Evolutionary conservation across 2,113 vertebrate genomes (phyloP).

Genomic region (Grantiella picta): DNA sequence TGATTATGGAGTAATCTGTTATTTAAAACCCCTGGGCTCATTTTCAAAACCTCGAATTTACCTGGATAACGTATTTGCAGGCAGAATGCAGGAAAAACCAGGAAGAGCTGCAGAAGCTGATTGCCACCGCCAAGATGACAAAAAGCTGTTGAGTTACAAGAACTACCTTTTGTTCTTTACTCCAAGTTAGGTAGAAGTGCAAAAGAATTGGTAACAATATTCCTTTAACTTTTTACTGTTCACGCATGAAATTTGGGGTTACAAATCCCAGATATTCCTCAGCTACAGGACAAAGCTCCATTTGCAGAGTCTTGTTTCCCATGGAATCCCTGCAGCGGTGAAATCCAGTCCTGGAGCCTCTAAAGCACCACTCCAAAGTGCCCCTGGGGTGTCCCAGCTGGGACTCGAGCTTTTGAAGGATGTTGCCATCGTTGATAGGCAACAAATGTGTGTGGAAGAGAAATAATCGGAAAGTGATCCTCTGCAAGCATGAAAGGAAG

Average conservation of each 20-base stretch:
- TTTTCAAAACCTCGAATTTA: neutral
- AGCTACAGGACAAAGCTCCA: neutral
- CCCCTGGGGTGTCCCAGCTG: neutral
- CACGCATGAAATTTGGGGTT: neutral
- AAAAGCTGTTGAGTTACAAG: neutral
- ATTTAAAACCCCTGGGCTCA: neutral
- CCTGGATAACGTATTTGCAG: neutral
- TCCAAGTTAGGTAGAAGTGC: neutral
- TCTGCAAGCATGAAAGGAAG: conserved; percentile 1
- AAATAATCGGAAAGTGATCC: neutral
- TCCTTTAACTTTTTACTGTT: neutral
- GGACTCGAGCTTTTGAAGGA: neutral
- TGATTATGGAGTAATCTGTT: neutral
- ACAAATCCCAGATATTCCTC: neutral
- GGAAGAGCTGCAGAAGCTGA: neutral
- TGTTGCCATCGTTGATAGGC: rapidly evolving
- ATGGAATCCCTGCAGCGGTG: neutral
- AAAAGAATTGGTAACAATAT: neutral
- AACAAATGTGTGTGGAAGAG: neutral
- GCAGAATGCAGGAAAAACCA: neutral
- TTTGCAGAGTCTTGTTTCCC: neutral
- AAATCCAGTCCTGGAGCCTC: neutral
- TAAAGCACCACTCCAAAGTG: neutral
- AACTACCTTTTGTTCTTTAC: neutral
- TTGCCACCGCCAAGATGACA: neutral